Conservation (phyloP, 2,888 invertebrate genomes). For the Halictus quadricinctus region DNA sequence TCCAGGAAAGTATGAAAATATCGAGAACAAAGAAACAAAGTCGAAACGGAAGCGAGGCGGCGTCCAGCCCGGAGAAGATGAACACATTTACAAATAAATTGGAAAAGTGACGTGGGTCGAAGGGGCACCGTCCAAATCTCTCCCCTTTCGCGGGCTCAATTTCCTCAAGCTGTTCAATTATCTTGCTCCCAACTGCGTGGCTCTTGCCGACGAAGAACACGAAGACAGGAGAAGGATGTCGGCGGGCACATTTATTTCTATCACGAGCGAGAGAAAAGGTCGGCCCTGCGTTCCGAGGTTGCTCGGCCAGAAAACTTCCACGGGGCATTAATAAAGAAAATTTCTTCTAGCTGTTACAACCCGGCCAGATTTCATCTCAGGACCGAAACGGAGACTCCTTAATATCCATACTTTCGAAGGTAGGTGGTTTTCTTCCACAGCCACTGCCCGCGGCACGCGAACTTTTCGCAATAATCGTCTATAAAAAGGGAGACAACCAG, state of each 20-base stretch:
- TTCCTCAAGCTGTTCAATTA: slow-evolving; percentile 25
- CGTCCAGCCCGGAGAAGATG: neutral
- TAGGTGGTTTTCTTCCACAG: neutral
- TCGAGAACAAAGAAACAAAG: neutral
- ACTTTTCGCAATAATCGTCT: neutral
- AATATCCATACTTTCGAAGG: neutral
- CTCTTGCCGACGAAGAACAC: neutral
- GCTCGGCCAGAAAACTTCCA: neutral
- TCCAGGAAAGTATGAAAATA: neutral
- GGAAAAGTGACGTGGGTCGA: neutral
- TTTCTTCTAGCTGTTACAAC: neutral
- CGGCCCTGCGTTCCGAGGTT: neutral
- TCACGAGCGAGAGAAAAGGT: neutral
- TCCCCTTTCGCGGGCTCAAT: slow-evolving; percentile 18
- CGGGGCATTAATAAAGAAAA: neutral
- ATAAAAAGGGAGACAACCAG: neutral
- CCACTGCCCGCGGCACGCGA: neutral
- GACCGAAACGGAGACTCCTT: neutral
- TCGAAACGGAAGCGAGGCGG: neutral
- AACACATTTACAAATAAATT: neutral
- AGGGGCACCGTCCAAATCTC: neutral
- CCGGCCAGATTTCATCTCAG: neutral
- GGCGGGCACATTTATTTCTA: neutral
- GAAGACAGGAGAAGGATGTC: neutral
- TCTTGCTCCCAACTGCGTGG: slow-evolving; percentile 19